Base-by-base conservation (phyloP, 1,140 invertebrate genomes). In the Cherax quadricarinatus region DNA sequence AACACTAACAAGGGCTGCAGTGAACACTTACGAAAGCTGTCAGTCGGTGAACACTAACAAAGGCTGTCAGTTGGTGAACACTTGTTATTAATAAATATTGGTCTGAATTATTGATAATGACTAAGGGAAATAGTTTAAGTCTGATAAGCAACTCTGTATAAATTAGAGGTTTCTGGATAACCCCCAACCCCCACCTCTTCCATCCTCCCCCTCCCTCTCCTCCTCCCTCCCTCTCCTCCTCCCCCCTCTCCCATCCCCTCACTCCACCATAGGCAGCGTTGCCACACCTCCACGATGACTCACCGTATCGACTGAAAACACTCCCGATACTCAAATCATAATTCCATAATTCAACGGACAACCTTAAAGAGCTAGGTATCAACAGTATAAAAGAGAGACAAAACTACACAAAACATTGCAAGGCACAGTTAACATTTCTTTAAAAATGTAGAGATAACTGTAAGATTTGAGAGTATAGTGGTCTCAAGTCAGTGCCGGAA, bases 291-390 rank as follows among this genome's bases (percentile, higher is more conserved):
- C 81, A 4, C 51, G 81, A 83, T 83, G 81, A 83, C 81, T 83
- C 81, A 83, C 81, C 81, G 81, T 83, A 83, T 83, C 57, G 81
- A 83, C 81, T 83, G 81, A n/a, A 83, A 83, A 83, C 81, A 83
- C 81, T 60, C 81, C 81, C 81, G 81, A 83, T 83, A 83, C 81
- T 51, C 21, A 6, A 12, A 24, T 83, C 24, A 60, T 83, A 57
- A 24, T 57, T 83, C 21, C 14, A 60, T 60, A 12, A 83, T 53
- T 57, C 51, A 30, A 24, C 7, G n/a, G 6, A 75, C 30, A 10
- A 75, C 24, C n/a, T 30, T 30, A 9, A 66, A 14, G 14, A 66
- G 18, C 14, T 18, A 14, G 18, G 18, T 18, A 66, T 21, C 14
- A 66, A 16, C 16, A 18, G 21, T 18, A 66, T 18, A 66, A 5